These are phyloP conservation scores for Crax fasciolata DNA, from an alignment of 2,797 vertebrate species.

Conservation along the genomic window DNA sequence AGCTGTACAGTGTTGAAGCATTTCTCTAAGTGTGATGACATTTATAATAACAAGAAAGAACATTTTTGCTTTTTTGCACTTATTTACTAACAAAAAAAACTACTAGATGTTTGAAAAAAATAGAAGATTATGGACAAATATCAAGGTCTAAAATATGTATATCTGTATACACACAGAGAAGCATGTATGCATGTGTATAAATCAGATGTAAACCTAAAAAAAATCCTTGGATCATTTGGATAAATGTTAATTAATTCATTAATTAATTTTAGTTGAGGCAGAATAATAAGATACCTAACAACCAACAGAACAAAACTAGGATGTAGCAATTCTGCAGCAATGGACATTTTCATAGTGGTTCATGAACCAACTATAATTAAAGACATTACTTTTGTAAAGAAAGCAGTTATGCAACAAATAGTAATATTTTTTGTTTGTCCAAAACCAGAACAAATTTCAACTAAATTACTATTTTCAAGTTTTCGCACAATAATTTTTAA, in stretches of 20 bases:
- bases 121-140: not conserved
- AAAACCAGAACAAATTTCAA: not conserved
- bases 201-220: not conserved
- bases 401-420: not conserved
- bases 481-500: not conserved
- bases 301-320: not conserved
- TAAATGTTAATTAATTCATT: not conserved
- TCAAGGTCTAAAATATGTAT: not conserved
- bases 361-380: not conserved
- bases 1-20: not conserved
- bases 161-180: not conserved
- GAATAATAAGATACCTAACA: not conserved
- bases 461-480: not conserved
- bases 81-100: not conserved
- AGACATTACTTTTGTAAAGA: not conserved
- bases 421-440: not conserved
- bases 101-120: not conserved
- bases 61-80: not conserved
- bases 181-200: not conserved
- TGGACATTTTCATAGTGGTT: not conserved
- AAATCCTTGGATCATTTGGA: fast-evolving
- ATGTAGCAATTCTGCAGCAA: not conserved
- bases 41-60: not conserved
- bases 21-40: not conserved
- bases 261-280: not conserved